Conservation (phyloP, 2,113 vertebrate species). For the Odocoileus virginianus region DNA sequence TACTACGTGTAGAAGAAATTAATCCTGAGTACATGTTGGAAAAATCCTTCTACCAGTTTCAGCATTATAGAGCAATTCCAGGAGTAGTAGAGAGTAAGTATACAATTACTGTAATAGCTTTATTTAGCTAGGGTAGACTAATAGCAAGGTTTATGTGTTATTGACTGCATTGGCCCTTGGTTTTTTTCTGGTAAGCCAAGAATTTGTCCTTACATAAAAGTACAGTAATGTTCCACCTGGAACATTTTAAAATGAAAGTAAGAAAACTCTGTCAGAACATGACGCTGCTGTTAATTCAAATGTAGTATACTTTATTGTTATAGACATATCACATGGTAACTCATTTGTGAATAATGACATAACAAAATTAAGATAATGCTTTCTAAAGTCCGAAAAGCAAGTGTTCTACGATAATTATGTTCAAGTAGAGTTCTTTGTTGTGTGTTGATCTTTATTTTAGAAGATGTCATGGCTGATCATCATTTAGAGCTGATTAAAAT, state of each 20-base stretch:
- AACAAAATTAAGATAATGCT: neutral
- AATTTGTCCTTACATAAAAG: neutral
- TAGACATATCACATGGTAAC: neutral
- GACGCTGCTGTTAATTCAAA: neutral
- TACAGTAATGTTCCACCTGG: neutral
- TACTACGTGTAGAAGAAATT: conserved; percentile 98
- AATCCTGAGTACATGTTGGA: conserved; percentile 99
- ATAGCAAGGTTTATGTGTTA: neutral
- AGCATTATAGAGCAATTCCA: conserved; percentile 97
- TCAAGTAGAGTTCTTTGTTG: neutral
- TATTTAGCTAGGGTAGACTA: neutral
- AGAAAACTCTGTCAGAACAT: neutral
- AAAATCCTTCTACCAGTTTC: conserved; percentile 99
- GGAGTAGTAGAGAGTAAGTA: conserved; percentile 95
- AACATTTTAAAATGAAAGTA: conserved; percentile 9
- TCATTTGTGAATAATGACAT: neutral
- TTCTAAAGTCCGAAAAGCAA: neutral
- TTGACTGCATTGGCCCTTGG: neutral
- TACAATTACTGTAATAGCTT: neutral
- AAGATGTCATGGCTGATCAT: neutral
- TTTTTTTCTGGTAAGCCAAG: neutral
- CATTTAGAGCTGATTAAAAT: neutral
- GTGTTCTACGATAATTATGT: neutral
- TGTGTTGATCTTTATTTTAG: neutral
- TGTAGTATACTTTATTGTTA: neutral